Percentiles rank a stretch among this genome's conserved stretches.
Conservation (phyloP, 2,888 invertebrate genomes). For the Andrena trimmerana region DNA sequence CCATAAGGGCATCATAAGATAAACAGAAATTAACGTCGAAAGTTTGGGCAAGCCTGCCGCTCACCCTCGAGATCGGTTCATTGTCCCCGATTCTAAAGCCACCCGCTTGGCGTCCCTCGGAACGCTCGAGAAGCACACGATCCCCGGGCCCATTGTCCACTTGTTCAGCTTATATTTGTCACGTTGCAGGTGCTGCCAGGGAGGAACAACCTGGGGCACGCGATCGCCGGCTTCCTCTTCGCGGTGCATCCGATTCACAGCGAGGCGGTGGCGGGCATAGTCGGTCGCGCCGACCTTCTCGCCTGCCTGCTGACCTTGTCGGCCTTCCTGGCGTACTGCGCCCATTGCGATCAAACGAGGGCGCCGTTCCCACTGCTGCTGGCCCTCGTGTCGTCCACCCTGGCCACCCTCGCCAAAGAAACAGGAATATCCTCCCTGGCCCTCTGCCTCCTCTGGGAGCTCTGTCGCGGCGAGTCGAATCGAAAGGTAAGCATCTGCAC, state of each 20-base stretch:
- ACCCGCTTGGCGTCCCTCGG: slow-evolving; percentile 6
- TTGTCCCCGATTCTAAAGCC: slow-evolving; percentile 25
- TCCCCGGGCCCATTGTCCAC: slow-evolving; percentile 7
- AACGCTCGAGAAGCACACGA: slow-evolving; percentile 8
- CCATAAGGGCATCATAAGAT: slow-evolving; percentile 6
- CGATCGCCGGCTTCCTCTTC: slow-evolving; percentile 94
- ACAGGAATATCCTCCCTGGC: slow-evolving; percentile 97
- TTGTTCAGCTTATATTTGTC: background rate
- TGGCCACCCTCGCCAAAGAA: slow-evolving; percentile 96
- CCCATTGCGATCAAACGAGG: slow-evolving; percentile 87
- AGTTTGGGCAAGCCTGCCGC: background rate
- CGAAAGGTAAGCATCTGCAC: slow-evolving; percentile 77
- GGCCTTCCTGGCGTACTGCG: slow-evolving; percentile 94
- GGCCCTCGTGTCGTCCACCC: slow-evolving; percentile 88
- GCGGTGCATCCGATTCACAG: slow-evolving; percentile 98
- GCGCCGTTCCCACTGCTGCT: slow-evolving; percentile 80
- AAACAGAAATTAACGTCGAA: slow-evolving; percentile 27
- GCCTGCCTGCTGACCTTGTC: slow-evolving; percentile 96
- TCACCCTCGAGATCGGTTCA: slow-evolving; percentile 10
- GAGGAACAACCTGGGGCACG: slow-evolving; percentile 89
- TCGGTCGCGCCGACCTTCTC: slow-evolving; percentile 97
- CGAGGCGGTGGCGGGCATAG: slow-evolving; percentile 98
- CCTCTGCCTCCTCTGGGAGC: slow-evolving; percentile 95
- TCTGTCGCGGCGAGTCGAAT: slow-evolving; percentile 85
- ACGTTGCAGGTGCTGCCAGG: slow-evolving; percentile 86